A percentile compares a stretch with the other conserved stretches of the same genome.
These are phyloP conservation scores for Steatornis caripensis DNA, from an alignment of 2,113 vertebrate genomes.

Conservation along the genomic window DNA sequence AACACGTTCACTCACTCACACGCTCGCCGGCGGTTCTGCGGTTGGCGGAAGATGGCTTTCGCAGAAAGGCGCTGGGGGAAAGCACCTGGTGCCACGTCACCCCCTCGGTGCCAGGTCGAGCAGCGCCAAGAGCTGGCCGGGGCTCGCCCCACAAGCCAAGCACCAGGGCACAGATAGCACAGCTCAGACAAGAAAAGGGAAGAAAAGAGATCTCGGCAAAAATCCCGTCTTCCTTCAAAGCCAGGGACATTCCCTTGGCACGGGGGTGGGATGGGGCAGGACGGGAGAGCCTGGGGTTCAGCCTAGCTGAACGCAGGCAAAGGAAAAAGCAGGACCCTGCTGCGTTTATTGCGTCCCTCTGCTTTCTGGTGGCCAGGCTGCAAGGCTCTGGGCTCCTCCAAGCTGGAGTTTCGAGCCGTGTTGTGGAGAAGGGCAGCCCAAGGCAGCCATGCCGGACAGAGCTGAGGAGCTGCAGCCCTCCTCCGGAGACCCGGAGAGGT, in stretches of 20 bases:
- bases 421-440: background rate
- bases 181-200: background rate
- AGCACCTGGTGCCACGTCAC: background rate
- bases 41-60: background rate
- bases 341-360: background rate
- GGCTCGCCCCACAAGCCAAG: background rate
- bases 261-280: background rate
- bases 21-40: fast-evolving
- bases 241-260: background rate
- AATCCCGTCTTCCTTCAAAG: background rate
- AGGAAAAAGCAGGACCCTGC: background rate
- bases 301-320: background rate
- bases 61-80: background rate
- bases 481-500: background rate
- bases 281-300: background rate
- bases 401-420: background rate
- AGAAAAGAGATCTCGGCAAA: background rate
- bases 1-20: fast-evolving
- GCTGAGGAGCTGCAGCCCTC: background rate
- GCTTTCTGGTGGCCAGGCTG: background rate
- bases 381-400: background rate
- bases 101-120: background rate
- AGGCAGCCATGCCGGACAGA: background rate
- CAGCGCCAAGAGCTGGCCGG: background rate
- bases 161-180: fast-evolving